Base-by-base conservation (phyloP, 2,888 invertebrate species). In the Drosophila macrospina region DNA sequence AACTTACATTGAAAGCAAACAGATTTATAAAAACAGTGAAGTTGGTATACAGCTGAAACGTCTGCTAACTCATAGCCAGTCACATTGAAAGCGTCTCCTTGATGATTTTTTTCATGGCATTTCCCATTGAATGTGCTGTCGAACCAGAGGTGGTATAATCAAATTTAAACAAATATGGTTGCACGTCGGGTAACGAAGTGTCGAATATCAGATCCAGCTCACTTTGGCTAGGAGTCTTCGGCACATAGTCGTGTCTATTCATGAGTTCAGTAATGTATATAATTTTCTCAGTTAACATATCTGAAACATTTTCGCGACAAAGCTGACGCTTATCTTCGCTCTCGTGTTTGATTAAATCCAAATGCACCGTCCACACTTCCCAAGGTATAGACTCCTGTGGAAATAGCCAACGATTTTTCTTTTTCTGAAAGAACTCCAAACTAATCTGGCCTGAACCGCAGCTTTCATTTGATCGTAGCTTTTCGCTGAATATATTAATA, bases 311-410 rank as follows among this genome's bases (percentile, higher is more conserved):
- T 92, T 99, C 98, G 70, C 98, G 94, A 86, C 96, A 97, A 81
- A 95, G 94, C 91, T 97, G 97, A 82, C 97, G 93, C 89, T 98
- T 98, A 90, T 96, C 96, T 90, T 98, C 98, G 91, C 95, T 96
- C 69, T 95, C 95, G 54, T 98, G 93, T 84, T 96, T 95, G 26
- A 98, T 95, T 37, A 99, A 94, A 91, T 98, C 97, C 78, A 99
- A 94, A 85, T 97, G 95, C 5, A 99, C 95, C 34, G 98, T 98
- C 99, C 99, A 99, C 60, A 99, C 97, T 92, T 99, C 99, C 99
- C 99, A 99, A 0, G 99, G 98, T 89, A 97, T 97, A 90, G 96
- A 96, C 91, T 99, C 98, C 6, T 96, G 95, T 76, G 96, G 95
- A 91, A 98, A 97, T 28, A 96, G 95, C 98, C 98, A 98, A 56